These are phyloP conservation scores for Todiramphus chloris DNA, from an alignment of 2,113 vertebrate genomes.

Conservation along the genomic window DNA sequence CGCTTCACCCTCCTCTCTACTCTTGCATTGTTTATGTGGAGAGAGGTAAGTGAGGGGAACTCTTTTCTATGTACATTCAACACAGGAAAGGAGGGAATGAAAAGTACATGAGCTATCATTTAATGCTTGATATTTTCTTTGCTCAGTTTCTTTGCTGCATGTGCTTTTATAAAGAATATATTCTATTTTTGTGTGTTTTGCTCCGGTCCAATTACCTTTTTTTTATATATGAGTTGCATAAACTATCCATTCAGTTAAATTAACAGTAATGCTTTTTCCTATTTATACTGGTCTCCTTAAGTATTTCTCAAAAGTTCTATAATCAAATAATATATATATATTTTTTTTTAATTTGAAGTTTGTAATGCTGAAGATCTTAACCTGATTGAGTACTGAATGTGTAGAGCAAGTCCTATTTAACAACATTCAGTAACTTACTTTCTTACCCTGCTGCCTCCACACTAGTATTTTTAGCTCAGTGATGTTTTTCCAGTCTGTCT, in stretches of 20 bases:
- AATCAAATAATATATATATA: background rate
- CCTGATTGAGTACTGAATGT: background rate
- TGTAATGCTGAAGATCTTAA: background rate
- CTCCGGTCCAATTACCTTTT: background rate
- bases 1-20: background rate
- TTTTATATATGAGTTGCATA: background rate
- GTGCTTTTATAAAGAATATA: background rate
- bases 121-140: background rate
- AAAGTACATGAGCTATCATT: accelerated
- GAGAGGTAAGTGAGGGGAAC: background rate
- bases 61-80: background rate
- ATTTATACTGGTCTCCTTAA: background rate
- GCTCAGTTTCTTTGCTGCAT: background rate
- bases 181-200: background rate
- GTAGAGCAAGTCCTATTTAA: background rate
- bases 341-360: background rate
- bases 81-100: background rate
- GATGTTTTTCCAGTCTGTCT: slow-evolving; percentile 33
- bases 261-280: background rate
- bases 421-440: background rate
- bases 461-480: slow-evolving; percentile 50
- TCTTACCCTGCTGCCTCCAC: slow-evolving; percentile 23
- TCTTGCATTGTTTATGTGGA: background rate
- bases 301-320: background rate
- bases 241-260: background rate